These are phyloP conservation scores for Trichopoda pennipes DNA, from an alignment of 2,888 invertebrate species.

Conservation along the genomic window DNA sequence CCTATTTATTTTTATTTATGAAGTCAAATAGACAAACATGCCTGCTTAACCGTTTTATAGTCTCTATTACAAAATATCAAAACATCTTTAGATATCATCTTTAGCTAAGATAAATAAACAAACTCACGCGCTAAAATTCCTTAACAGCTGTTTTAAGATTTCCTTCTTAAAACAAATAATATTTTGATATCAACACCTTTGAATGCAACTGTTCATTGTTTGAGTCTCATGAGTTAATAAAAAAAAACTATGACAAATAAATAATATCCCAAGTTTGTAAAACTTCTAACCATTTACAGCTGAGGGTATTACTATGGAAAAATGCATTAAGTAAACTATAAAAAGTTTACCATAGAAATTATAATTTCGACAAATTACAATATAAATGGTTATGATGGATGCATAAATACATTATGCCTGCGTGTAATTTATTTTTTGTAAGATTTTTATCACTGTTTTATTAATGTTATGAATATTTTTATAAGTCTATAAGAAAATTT, in stretches of 20 bases:
- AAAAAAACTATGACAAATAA: conserved; percentile 53
- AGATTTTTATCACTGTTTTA: too few relatives aligned
- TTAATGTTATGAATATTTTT: too few relatives aligned
- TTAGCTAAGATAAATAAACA: neutral
- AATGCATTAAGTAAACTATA: too few relatives aligned
- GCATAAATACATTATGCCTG: too few relatives aligned
- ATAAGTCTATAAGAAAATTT: too few relatives aligned
- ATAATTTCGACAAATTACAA: too few relatives aligned
- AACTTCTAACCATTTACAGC: too few relatives aligned
- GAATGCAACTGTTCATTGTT: conserved; percentile 21
- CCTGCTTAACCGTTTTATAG: conserved; percentile 39
- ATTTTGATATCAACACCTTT: conserved; percentile 48
- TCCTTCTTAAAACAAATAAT: neutral
- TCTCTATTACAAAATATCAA: conserved; percentile 28
- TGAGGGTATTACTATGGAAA: too few relatives aligned
- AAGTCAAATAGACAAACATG: conserved; percentile 39
- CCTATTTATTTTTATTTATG: conserved; percentile 31
- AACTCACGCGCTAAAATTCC: conserved; percentile 58
- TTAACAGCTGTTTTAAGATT: conserved; percentile 50
- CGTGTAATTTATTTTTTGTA: too few relatives aligned
- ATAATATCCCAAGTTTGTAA: conserved; percentile 42
- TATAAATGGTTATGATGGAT: too few relatives aligned
- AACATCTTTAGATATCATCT: conserved; percentile 28
- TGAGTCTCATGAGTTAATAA: conserved; percentile 54
- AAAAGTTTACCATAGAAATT: too few relatives aligned